Evolutionary conservation across 2,113 vertebrate species (phyloP).

Genomic region (Tachysurus fulvidraco): DNA sequence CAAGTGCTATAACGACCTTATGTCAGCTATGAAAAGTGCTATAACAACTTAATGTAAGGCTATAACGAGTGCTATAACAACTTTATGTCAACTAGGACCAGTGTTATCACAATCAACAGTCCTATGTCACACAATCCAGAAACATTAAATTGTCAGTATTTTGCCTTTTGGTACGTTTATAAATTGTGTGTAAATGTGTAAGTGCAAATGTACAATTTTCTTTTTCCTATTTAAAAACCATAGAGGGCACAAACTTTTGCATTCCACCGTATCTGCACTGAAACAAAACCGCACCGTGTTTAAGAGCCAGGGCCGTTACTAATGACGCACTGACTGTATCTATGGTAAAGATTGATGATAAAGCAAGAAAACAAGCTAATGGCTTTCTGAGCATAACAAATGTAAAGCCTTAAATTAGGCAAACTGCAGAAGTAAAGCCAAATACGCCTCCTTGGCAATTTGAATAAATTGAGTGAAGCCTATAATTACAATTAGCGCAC

Average conservation of each 20-base stretch:
- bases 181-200: neutral
- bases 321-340: neutral
- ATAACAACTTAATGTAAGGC: too few relatives aligned
- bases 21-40: neutral
- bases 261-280: neutral
- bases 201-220: neutral
- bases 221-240: neutral
- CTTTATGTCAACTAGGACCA: too few relatives aligned
- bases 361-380: slow-evolving; percentile 13
- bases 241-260: neutral
- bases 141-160: neutral
- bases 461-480: slow-evolving; percentile 77
- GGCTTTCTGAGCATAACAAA: slow-evolving; percentile 37
- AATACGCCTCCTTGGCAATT: slow-evolving; percentile 77
- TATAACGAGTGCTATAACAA: too few relatives aligned
- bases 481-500: slow-evolving; percentile 83
- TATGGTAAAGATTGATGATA: neutral
- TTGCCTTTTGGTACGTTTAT: neutral
- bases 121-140: neutral
- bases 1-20: neutral
- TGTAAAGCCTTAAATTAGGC: slow-evolving; percentile 70
- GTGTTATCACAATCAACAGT: too few relatives aligned
- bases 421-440: slow-evolving; percentile 71
- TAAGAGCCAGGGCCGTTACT: neutral
- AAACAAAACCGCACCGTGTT: neutral